Evolutionary conservation across 2,888 invertebrate species (phyloP), one percentile per base, ranked within the genome.

Genomic region (Baronia brevicornis): DNA sequence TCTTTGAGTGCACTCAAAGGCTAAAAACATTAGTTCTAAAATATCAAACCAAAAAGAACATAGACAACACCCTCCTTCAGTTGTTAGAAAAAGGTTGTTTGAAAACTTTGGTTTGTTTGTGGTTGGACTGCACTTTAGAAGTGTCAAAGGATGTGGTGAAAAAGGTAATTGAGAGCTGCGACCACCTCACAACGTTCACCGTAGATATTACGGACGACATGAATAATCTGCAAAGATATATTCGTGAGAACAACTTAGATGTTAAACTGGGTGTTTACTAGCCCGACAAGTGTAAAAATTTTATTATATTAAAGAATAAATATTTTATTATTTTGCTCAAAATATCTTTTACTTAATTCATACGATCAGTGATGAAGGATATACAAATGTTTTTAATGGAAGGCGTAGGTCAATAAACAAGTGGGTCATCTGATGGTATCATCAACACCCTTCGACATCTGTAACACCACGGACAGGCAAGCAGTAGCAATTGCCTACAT

Each of bases 121-220:
- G 84, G 82, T 58, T 85, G 44, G 85, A 85, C 43, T 82, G 80
- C 45, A 80, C 84, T 3, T 57, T 84, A 28, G 74, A 71, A 39
- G 72, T 84, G 7, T 75, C 84, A 0, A 73, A 69, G 33, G 48
- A 58, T 27, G 70, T 75, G 13, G 65, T 79, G 2, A 72, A 61
- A 46, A 55, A 67, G 44, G 49, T 82, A 26, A 78, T 85, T 32
- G 63, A 73, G 28, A 45, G 44, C 34, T 84, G 84, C 46, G 67
- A 70, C 2, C 54, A 57, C 9, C 57, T 85, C 24, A 66, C 67
- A 43, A 62, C 57, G 44, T 67, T 84, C 24, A 82, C 82, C 0
- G 75, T 80, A 12, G 77, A 79, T 36, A 68, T 62, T 40, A 49
- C 47, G 5, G 73, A 70, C 18, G 65, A 73, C 33, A 65, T 70